Evolutionary conservation across 2,797 vertebrate genomes (phyloP), one percentile per base, ranked within the genome.

Genomic region (Tachyglossus aculeatus): DNA sequence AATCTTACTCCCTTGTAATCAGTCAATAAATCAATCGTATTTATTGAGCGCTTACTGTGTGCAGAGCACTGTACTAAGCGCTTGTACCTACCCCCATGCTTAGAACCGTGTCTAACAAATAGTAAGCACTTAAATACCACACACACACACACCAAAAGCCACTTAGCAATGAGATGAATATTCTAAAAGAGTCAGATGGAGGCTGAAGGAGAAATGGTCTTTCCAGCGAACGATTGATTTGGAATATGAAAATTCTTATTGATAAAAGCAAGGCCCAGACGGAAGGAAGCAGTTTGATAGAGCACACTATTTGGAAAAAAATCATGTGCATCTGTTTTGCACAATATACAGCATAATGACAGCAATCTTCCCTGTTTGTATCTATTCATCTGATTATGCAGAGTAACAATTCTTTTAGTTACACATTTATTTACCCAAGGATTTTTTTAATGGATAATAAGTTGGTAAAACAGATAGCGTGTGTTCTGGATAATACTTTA

Each of bases 91-190:
- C n/a, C n/a, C n/a, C n/a, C n/a, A n/a, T n/a, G n/a, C n/a, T n/a
- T n/a, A n/a, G n/a, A n/a, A n/a, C n/a, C n/a, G n/a, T n/a, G n/a
- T n/a, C n/a, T n/a, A n/a, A n/a, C n/a, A n/a, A n/a, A n/a, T n/a
- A n/a, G n/a, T n/a, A n/a, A n/a, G n/a, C n/a, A n/a, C n/a, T n/a
- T n/a, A n/a, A n/a, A n/a, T n/a, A n/a, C n/a, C n/a, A n/a, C n/a
- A n/a, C n/a, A n/a, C n/a, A n/a, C n/a, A n/a, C n/a, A 16, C 24
- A 13, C 12, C 14, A 92, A 91, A 48, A 95, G 90, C 93, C 92
- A 95, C 58, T 94, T 95, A 36, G 86, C 94, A 64, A 93, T 93
- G 82, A 95, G 92, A 89, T 96, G 95, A 88, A 97, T 95, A 90
- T 96, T 96, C 96, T 95, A 62, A 9, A n/a, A 48, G 25, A 48